Base-by-base conservation (phyloP, 2,888 invertebrate species). In the Diadegma fenestrale region DNA sequence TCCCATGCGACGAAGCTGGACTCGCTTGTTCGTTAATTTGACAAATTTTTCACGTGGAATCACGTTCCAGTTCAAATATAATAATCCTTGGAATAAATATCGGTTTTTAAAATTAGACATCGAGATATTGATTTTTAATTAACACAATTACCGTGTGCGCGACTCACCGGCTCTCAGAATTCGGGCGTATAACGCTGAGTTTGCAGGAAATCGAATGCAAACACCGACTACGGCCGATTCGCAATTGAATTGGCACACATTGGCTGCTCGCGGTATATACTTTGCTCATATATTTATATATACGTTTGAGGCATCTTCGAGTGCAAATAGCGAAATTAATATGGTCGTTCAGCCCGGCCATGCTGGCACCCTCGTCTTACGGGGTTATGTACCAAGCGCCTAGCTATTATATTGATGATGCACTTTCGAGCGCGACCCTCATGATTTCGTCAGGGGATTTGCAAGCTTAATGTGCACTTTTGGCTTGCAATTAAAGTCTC, bases 321-420 rank as follows among this genome's bases (percentile, higher is more conserved):
- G 75, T 75, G 63, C 68, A 83, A 79, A 83, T 75, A 79, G 78
- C 63, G 83, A 83, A 83, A 83, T 83, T 83, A 79, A 83, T 83
- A 75, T 79, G 68, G 61, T 75, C 61, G 78, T 61, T 48, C 37
- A 66, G 68, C 61, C 61, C 43, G 51, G 68, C 48, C 48, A 33
- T 69, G 48, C 75, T 69, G 63, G 79, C 68, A 69, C 79, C 68
- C 63, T 75, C 73, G 73, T 73, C 61, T 83, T 75, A 45, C 48
- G 14, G 51, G 51, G 33, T 79, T 75, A 75, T 69, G 14, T 69
- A n/a, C 51, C 19, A 69, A 43, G 48, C 37, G 41, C 12, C 12
- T 33, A 8, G 37, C 17, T 71, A 63, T 69, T 76, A 73, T 73
- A 72, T 72, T 58, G 72, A 48, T 33, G 63, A 43, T 37, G 14